Base-by-base conservation (phyloP, 2,797 vertebrate genomes). In the Corythornis leucogaster region DNA sequence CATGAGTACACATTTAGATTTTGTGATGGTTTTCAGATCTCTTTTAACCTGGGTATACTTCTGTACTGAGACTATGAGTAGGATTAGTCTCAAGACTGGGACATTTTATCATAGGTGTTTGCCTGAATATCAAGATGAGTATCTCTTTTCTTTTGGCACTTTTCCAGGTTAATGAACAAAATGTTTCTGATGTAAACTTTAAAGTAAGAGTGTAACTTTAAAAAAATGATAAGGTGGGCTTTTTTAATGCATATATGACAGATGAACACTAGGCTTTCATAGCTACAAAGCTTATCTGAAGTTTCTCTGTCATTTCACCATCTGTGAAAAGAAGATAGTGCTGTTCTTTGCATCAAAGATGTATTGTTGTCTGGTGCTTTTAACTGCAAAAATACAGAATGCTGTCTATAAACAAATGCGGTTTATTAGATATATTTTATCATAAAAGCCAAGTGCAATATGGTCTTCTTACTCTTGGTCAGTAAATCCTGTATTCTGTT, bases 1-100 rank as follows among this genome's bases (percentile, higher is more conserved):
- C n/a, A 19, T 16, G 5, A 69, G 4, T 28, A 51, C 6, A 22
- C 0, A 0, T 15, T 35, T 8, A 55, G 10, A 13, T 73, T 87
- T 43, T 63, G 8, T 48, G 15, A 24, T 19, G 3, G 11, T 76
- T 89, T 73, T 85, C 25, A 69, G 22, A 62, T 50, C 8, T 55
- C 22, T 42, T 6, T 57, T 42, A 26, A 24, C 46, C 11, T 53
- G 2, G 0, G 0, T 58, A 38, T 35, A 58, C 75, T 64, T 8
- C 9, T 76, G 11, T 38, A 24, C 4, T 57, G 40, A 81, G 15
- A 28, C 13, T 45, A 11, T 45, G 6, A 73, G 8, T 59, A 48
- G 3, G 1, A 70, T 55, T 51, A 13, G 40, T 63, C 21, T 87
- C 22, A 80, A 8, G 2, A 77, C 38, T 17, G 22, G 43, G 38